A percentile compares a stretch with the other conserved stretches of the same genome.
Evolutionary conservation across 2,888 invertebrate genomes (phyloP).

Genomic region (Adela reaumurella): DNA sequence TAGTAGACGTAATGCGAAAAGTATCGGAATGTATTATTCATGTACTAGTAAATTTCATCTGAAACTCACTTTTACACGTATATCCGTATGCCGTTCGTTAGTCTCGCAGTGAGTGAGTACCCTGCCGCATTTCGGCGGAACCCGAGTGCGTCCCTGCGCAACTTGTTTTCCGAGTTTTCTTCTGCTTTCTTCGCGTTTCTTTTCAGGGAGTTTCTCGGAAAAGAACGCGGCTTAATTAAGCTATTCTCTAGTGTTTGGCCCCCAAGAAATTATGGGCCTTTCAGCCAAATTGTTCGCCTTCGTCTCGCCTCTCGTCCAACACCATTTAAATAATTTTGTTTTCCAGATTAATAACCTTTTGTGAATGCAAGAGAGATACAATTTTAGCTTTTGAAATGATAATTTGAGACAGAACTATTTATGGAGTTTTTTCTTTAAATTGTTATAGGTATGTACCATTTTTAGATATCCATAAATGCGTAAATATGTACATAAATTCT

Average conservation of each 20-base stretch:
- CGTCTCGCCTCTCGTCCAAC: background rate
- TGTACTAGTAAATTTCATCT: too few relatives aligned
- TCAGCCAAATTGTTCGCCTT: background rate
- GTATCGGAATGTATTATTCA: too few relatives aligned
- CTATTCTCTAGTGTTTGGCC: background rate
- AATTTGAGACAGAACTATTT: too few relatives aligned
- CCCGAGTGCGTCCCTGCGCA: conserved; percentile 11
- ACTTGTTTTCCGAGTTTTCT: conserved; percentile 54
- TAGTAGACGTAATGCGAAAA: too few relatives aligned
- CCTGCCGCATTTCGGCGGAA: background rate
- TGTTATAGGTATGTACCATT: too few relatives aligned
- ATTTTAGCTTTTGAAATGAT: too few relatives aligned
- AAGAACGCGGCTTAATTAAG: background rate
- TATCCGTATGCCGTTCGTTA: too few relatives aligned
- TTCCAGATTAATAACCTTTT: conserved; percentile 11
- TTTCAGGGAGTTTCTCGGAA: conserved; percentile 20
- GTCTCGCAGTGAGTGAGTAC: too few relatives aligned
- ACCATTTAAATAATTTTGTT: conserved; percentile 2
- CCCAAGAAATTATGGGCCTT: background rate
- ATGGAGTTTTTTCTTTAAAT: too few relatives aligned
- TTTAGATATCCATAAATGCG: too few relatives aligned
- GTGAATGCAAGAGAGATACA: conserved; percentile 1
- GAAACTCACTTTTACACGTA: too few relatives aligned
- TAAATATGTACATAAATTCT: too few relatives aligned
- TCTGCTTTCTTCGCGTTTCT: conserved; percentile 51